Evolutionary conservation across 1,140 invertebrate species (phyloP).

Genomic region (Epicauta chinensis): DNA sequence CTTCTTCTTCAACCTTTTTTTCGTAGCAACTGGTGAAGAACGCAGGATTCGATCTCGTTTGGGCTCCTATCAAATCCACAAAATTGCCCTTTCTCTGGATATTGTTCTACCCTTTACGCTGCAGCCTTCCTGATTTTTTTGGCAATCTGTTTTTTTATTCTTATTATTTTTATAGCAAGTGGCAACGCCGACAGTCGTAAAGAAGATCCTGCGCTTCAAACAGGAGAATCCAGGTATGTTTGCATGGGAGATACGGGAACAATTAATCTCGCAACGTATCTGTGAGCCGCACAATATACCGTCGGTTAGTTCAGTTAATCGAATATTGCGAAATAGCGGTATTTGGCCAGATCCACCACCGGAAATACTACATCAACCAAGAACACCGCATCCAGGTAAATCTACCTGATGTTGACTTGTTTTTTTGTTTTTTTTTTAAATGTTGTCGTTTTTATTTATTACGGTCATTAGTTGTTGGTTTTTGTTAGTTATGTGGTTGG

Average conservation of each 20-base stretch:
- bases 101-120: no score
- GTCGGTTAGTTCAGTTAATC: conserved; percentile 90
- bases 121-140: no score
- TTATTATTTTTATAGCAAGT: conserved; percentile 81
- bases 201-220: conserved; percentile 84
- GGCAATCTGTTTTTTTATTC: no score
- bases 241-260: conserved; percentile 84
- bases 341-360: conserved; percentile 49
- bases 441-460: no score
- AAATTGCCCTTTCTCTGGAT: no score
- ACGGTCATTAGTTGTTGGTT: no score
- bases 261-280: conserved; percentile 73
- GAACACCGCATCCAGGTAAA: conserved; percentile 25
- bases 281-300: conserved; percentile 84
- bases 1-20: no score
- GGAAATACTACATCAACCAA: conserved; percentile 25
- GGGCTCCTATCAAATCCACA: no score
- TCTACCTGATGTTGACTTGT: conserved; percentile 1
- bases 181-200: conserved; percentile 85
- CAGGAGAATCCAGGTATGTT: conserved; percentile 90
- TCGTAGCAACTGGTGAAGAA: no score
- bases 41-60: no score
- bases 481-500: no score
- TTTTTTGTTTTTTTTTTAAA: no score
- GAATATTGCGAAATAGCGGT: conserved; percentile 84